Conservation (phyloP, 2,888 invertebrate species). For the Sipha maydis region DNA sequence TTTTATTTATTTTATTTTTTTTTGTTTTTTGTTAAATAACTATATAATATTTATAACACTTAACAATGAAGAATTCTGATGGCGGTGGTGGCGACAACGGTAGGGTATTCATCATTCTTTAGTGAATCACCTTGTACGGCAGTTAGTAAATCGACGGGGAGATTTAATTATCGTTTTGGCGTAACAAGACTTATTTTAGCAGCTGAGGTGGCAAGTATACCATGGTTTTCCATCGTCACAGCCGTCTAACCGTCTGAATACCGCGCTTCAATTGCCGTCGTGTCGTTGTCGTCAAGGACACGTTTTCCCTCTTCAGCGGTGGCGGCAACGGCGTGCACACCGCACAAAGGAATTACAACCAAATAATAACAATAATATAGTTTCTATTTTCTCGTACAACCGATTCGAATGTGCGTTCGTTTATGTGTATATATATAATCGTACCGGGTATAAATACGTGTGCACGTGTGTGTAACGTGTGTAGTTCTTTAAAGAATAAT, state of each 20-base stretch:
- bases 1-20: too few relatives aligned
- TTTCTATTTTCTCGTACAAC: slow-evolving; percentile 39
- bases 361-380: slow-evolving; percentile 40
- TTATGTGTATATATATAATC: neutral
- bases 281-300: slow-evolving; percentile 40
- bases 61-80: neutral
- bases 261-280: neutral
- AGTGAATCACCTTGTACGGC: slow-evolving; percentile 49
- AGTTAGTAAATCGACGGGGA: slow-evolving; percentile 43
- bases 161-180: slow-evolving; percentile 57
- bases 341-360: slow-evolving; percentile 48
- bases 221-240: slow-evolving; percentile 22
- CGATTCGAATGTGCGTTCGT: neutral
- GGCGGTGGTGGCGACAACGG: neutral
- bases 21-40: neutral
- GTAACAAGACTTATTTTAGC: slow-evolving; percentile 55
- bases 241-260: neutral
- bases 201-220: slow-evolving; percentile 15
- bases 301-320: slow-evolving; percentile 50
- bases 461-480: neutral
- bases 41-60: neutral
- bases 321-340: neutral
- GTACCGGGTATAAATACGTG: neutral
- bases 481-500: slow-evolving; percentile 2
- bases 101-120: slow-evolving; percentile 43